Conservation (phyloP, 1,140 invertebrate species). For the Drosophila sechellia region DNA sequence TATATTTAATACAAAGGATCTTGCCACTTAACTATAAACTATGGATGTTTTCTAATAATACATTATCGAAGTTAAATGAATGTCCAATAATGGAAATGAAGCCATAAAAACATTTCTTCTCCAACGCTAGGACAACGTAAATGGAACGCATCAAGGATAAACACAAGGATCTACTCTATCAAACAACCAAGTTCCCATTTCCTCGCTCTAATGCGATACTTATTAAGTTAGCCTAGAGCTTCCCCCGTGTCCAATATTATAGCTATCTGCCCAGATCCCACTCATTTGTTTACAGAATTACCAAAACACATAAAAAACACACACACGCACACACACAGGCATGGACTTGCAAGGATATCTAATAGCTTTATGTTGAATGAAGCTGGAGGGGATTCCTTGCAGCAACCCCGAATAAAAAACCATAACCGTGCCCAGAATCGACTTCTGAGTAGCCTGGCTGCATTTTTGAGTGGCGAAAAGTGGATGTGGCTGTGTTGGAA, state of each 20-base stretch:
- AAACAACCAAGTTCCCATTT: not conserved
- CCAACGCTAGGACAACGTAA: not conserved
- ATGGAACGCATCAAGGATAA: not conserved
- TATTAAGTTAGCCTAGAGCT: constrained; percentile 64
- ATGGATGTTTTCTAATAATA: too few species aligned
- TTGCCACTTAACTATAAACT: too few species aligned
- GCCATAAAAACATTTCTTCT: not conserved
- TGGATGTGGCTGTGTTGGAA: constrained; percentile 3
- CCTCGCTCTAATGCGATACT: constrained; percentile 63
- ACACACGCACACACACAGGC: constrained; percentile 5
- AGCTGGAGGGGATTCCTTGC: constrained; percentile 1
- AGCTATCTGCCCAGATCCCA: constrained; percentile 24
- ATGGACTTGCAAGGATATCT: constrained; percentile 38
- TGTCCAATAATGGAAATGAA: not conserved
- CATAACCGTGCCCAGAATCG: constrained; percentile 12
- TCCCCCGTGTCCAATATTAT: constrained; percentile 20
- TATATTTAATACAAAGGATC: too few species aligned
- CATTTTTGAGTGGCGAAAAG: constrained; percentile 62
- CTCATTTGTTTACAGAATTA: constrained; percentile 76
- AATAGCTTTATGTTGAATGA: constrained; percentile 46
- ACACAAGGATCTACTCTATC: constrained; percentile 4
- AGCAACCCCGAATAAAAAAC: constrained; percentile 30
- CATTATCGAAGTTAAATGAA: too few species aligned
- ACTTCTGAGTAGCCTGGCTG: constrained; percentile 71
- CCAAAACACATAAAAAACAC: constrained; percentile 13